Base-by-base conservation (phyloP, 2,888 invertebrate genomes). In the Spodoptera exigua region DNA sequence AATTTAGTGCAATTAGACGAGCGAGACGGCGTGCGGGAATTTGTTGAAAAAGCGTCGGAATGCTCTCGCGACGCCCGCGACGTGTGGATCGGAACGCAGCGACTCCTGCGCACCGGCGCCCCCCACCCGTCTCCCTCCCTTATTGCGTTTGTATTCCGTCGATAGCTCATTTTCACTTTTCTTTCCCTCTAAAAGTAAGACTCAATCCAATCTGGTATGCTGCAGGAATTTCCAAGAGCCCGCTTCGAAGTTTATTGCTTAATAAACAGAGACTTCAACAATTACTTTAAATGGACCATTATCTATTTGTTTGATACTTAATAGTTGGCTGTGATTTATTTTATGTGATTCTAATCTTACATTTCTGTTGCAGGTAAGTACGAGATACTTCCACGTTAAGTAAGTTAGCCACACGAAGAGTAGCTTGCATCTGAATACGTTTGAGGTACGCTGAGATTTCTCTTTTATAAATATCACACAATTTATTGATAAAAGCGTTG, bases 1-100 rank as follows among this genome's bases (percentile, higher is more conserved):
- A 92, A 93, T 93, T 92, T 92, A 90, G 87, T 85, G 87, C 87
- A 92, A 92, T 92, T 92, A 93, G 89, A 87, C 79, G 87, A 81
- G 87, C 84, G 87, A 85, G 85, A 84, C 89, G 88, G 91, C 88
- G 89, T 83, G 86, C 79, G 78, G 85, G 91, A 86, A 92, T 92
- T 87, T 85, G 81, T 77, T 76, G 82, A 89, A 90, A 92, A 93
- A 92, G 80, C 74, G 62, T 61, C 59, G 89, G 93, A 84, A 91
- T 91, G 87, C 85, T 74, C 82, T 76, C 76, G 87, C 84, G 87
- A 84, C 85, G 82, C 82, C 72, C 79, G 78, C 70, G 81, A 88
- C 84, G 89, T 89, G 91, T 89, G 85, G 88, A 87, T 83, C 75
- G 85, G 87, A 83, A 88, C 87, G 86, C 85, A 68, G 78, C 72